Conservation (phyloP, 1,140 invertebrate genomes). For the Homarus americanus region DNA sequence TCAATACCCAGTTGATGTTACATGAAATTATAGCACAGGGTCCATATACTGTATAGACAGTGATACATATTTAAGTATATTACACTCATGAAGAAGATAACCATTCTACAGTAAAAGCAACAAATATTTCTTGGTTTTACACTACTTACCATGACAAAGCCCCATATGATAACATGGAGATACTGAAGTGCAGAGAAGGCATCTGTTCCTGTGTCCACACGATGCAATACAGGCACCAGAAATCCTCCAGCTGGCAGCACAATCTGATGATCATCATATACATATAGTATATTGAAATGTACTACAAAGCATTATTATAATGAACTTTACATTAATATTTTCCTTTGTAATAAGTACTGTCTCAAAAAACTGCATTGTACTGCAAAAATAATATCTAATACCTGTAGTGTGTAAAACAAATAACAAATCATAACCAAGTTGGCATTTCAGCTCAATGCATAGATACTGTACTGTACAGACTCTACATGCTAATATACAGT, state of each 20-base stretch:
- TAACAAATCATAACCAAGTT: no score
- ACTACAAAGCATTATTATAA: not conserved
- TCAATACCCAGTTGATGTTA: no score
- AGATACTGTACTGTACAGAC: no score
- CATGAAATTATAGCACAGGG: no score
- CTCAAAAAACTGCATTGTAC: no score
- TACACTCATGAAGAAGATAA: not conserved
- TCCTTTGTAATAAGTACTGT: no score
- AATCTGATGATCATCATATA: conserved; percentile 14
- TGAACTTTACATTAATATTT: no score
- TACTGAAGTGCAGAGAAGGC: conserved; percentile 61
- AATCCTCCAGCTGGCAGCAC: conserved; percentile 44
- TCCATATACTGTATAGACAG: not conserved
- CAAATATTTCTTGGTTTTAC: not conserved
- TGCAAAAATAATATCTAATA: no score
- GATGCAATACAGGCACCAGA: conserved; percentile 47
- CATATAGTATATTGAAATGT: not conserved
- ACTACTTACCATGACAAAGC: conserved; percentile 34
- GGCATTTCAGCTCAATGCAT: no score
- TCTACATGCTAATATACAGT: no score
- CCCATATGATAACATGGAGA: conserved; percentile 52
- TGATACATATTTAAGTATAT: not conserved
- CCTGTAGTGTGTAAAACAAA: no score
- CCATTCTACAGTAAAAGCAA: not conserved
- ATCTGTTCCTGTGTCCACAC: not conserved